Evolutionary conservation across 2,888 invertebrate species (phyloP).

Genomic region (Graphium colonna): DNA sequence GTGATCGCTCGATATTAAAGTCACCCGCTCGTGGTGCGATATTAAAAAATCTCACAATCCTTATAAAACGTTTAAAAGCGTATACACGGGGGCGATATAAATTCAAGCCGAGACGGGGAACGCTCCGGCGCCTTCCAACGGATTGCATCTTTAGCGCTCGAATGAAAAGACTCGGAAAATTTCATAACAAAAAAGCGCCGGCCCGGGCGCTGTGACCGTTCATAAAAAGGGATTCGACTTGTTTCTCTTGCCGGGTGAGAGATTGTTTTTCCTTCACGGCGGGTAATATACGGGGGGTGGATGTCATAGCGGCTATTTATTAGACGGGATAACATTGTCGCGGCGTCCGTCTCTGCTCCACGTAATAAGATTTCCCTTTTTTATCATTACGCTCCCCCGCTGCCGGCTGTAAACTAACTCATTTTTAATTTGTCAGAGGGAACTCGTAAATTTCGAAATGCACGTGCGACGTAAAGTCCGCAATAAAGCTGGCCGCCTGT

Average conservation of each 20-base stretch:
- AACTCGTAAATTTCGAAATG: constrained; percentile 64
- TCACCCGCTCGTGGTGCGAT: constrained; percentile 1
- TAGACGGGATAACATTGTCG: constrained; percentile 73
- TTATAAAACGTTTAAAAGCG: constrained; percentile 10
- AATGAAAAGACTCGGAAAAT: constrained; percentile 50
- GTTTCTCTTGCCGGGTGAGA: constrained; percentile 58
- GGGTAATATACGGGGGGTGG: constrained; percentile 50
- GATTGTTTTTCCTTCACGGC: constrained; percentile 63
- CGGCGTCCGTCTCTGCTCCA: constrained; percentile 47
- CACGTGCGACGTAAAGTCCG: constrained; percentile 57
- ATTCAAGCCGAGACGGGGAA: constrained; percentile 19
- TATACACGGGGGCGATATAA: constrained; percentile 19
- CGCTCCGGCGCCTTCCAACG: constrained; percentile 28
- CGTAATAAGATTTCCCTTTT: constrained; percentile 65
- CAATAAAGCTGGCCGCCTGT: constrained; percentile 54
- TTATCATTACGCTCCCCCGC: constrained; percentile 67
- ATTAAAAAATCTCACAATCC: constrained; percentile 17
- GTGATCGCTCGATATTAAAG: constrained; percentile 16
- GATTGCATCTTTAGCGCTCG: constrained; percentile 41
- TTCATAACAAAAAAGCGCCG: constrained; percentile 46
- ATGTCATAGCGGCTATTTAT: constrained; percentile 72
- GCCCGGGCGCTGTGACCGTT: constrained; percentile 51
- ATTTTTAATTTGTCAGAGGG: constrained; percentile 73
- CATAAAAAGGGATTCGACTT: constrained; percentile 66
- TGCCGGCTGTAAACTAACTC: constrained; percentile 70